A percentile compares a stretch with the other conserved stretches of the same genome.
Conservation (phyloP, 2,888 invertebrate genomes). For the Leptinotarsa haldemani region DNA sequence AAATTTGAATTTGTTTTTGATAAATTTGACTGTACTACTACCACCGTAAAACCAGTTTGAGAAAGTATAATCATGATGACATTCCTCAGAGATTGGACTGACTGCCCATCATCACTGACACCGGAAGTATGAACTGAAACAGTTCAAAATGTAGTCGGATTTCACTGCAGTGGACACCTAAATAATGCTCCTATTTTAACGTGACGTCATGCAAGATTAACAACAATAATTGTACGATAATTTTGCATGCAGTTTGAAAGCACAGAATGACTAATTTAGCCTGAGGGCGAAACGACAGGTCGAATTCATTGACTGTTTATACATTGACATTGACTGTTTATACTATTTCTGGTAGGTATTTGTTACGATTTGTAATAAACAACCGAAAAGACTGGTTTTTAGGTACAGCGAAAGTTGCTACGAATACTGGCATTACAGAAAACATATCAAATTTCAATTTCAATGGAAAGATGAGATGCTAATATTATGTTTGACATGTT, state of each 20-base stretch:
- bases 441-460: neutral
- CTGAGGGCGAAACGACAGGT: conserved; percentile 9
- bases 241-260: conserved; percentile 8
- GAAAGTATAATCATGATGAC: neutral
- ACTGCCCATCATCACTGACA: neutral
- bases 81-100: neutral
- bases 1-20: no score
- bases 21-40: no score
- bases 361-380: neutral
- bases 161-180: neutral
- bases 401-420: neutral
- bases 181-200: neutral
- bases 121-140: conserved; percentile 4
- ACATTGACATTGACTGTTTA: neutral
- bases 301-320: neutral
- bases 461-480: neutral
- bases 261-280: neutral
- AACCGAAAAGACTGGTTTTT: neutral
- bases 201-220: neutral
- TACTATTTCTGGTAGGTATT: neutral
- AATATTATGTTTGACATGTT: no score
- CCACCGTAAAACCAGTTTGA: neutral
- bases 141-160: neutral
- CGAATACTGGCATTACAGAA: neutral
- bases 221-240: neutral